Conservation (phyloP, 2,113 vertebrate species). For the Nesospiza acunhae region DNA sequence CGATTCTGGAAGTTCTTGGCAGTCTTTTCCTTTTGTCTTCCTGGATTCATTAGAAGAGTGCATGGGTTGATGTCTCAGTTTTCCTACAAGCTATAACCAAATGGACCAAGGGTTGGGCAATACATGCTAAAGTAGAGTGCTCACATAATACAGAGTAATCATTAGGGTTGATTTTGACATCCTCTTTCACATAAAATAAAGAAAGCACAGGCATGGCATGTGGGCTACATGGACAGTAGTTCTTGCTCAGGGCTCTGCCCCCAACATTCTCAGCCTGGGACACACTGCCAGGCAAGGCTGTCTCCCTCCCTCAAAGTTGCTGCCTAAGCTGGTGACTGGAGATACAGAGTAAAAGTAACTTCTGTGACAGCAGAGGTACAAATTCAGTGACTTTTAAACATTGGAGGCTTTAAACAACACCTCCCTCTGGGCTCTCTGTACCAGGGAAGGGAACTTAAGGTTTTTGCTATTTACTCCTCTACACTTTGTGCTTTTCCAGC, state of each 20-base stretch:
- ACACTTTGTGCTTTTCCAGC: not conserved
- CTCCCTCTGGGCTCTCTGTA: not conserved
- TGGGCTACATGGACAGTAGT: not conserved
- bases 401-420: not conserved
- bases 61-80: not conserved
- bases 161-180: not conserved
- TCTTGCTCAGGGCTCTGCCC: not conserved
- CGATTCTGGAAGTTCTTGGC: not conserved
- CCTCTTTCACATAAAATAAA: not conserved
- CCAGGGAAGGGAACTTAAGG: not conserved
- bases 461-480: not conserved
- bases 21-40: not conserved
- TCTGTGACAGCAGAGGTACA: not conserved
- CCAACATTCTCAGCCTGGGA: not conserved
- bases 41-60: not conserved
- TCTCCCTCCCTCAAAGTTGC: not conserved
- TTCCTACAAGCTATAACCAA: not conserved
- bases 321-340: not conserved
- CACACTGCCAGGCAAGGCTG: not conserved
- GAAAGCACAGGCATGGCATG: rapidly evolving
- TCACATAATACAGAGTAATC: not conserved
- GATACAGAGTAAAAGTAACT: not conserved
- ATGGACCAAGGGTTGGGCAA: not conserved
- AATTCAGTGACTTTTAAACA: not conserved
- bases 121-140: not conserved